Percentiles rank a stretch among this genome's conserved stretches.
These are phyloP conservation scores for Tympanuchus pallidicinctus DNA, from an alignment of 2,113 vertebrate species.

Conservation along the genomic window DNA sequence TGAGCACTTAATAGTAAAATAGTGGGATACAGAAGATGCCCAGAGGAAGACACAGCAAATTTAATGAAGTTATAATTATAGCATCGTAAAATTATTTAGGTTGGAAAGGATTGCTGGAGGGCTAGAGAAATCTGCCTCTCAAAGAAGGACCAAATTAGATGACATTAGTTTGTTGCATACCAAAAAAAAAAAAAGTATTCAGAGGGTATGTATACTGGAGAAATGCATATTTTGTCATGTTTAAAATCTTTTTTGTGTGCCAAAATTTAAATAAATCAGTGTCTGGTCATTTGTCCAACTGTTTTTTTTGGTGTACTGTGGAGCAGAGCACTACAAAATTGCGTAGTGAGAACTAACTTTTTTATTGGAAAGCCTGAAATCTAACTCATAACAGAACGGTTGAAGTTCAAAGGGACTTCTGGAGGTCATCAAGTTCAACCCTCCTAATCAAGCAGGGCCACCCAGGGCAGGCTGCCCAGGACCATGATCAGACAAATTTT, in stretches of 20 bases:
- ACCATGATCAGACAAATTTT: background rate
- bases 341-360: background rate
- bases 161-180: fast-evolving
- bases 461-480: background rate
- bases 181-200: background rate
- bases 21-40: background rate
- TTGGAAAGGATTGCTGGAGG: background rate
- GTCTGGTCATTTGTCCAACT: background rate
- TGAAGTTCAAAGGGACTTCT: background rate
- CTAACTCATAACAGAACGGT: background rate
- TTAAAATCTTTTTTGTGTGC: background rate
- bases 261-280: background rate
- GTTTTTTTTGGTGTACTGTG: background rate
- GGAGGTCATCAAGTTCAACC: background rate
- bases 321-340: background rate
- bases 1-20: background rate
- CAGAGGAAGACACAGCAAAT: background rate
- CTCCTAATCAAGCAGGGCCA: background rate
- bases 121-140: background rate
- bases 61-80: background rate
- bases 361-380: background rate
- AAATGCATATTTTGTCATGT: background rate
- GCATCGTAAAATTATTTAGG: background rate
- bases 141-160: background rate
- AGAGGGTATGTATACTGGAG: background rate